Conservation (phyloP, 2,113 vertebrate genomes). For the Bubalus kerabau region DNA sequence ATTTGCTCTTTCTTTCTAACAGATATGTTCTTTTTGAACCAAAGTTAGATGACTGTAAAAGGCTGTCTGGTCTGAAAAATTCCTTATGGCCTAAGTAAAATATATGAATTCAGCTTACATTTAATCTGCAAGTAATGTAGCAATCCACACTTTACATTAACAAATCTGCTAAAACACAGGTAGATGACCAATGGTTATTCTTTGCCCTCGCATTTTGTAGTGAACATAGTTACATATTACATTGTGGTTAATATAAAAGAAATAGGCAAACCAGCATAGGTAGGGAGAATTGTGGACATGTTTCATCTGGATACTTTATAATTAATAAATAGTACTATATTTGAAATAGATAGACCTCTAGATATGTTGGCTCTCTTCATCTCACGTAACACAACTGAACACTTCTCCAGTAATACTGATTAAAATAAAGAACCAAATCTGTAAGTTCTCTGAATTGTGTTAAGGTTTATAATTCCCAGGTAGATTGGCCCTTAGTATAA, state of each 20-base stretch:
- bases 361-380: background rate
- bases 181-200: background rate
- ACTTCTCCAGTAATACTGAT: background rate
- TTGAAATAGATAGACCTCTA: background rate
- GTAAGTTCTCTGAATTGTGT: background rate
- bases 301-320: background rate
- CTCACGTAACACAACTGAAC: background rate
- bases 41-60: background rate
- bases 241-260: background rate
- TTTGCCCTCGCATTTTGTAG: background rate
- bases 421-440: conserved; percentile 3
- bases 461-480: background rate
- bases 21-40: background rate
- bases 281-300: background rate
- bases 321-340: background rate
- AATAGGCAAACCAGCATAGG: background rate
- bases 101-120: background rate
- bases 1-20: conserved; percentile 5
- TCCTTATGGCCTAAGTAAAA: background rate
- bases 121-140: background rate
- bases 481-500: background rate
- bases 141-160: background rate
- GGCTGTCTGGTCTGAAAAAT: background rate
- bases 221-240: background rate
- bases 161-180: background rate